These are phyloP conservation scores for Hydroisotoma schaefferi DNA, from an alignment of 2,888 invertebrate genomes.

Conservation along the genomic window DNA sequence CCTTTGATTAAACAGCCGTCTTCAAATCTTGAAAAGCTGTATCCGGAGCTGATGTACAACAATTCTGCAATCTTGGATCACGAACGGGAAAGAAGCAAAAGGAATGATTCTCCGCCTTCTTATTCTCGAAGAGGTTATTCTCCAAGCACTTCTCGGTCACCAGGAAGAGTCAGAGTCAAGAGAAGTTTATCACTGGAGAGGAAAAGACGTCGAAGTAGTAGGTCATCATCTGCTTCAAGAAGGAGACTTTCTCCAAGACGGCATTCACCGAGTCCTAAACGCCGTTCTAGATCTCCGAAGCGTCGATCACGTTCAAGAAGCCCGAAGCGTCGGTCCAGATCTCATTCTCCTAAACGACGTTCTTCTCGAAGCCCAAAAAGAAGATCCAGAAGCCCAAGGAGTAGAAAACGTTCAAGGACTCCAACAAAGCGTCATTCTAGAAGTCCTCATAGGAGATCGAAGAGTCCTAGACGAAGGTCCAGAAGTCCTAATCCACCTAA, in stretches of 20 bases:
- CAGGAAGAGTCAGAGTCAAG: too few species aligned
- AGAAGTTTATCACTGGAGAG: not conserved
- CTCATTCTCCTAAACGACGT: not conserved
- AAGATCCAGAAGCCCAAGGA: not conserved
- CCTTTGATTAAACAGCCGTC: conserved; percentile 16
- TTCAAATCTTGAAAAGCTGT: conserved; percentile 4
- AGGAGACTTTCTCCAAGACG: not conserved
- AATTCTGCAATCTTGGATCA: conserved; percentile 7
- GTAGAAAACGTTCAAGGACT: not conserved
- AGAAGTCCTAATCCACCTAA: not conserved
- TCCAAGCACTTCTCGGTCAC: not conserved
- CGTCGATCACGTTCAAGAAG: not conserved
- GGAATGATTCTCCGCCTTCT: not conserved
- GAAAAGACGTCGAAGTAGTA: not conserved
- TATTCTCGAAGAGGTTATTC: too few species aligned
- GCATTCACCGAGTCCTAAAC: not conserved
- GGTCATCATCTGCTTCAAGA: not conserved
- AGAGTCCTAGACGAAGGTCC: not conserved
- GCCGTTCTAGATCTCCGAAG: not conserved
- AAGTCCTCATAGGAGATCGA: not conserved
- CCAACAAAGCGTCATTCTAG: not conserved
- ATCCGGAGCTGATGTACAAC: conserved; percentile 22
- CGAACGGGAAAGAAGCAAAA: not conserved
- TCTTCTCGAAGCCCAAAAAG: not conserved
- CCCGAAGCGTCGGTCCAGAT: not conserved